Evolutionary conservation across 2,888 invertebrate genomes (phyloP), one percentile per base, ranked within the genome.

Genomic region (Ornithoptera priamus): DNA sequence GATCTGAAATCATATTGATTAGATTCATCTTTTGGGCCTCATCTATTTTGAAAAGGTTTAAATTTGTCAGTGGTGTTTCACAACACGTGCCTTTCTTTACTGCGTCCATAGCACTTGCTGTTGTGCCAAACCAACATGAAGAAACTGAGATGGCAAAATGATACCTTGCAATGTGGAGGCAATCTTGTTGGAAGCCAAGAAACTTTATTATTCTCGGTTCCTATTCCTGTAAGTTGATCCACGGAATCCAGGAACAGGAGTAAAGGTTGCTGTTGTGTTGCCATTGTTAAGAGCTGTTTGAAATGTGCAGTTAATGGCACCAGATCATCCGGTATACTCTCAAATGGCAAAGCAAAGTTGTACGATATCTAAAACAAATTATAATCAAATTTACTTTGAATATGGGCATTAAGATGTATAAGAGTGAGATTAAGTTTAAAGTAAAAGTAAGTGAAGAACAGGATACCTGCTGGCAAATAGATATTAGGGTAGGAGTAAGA

Each of bases 271-370:
- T 97, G 96, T 72, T 93, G 87, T 0, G 94, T 96, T 0, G 98
- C 98, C 85, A 96, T 94, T 10, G 97, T 96, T 71, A 99, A 89
- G 62, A 99, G 93, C 77, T 98, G 97, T 89, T 99, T 99, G 90
- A 99, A 98, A 89, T 99, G 97, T 0, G 98, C 98, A 8, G 98
- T 98, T 56, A 99, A 92, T 1, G 99, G 99, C 42, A 99, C 98
- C 77, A 99, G 90, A 85, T 99, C 99, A 80, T 98, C 98, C 0
- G 99, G 99, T 68, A 99, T 98, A 67, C 97, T 96, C 82, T 98
- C 98, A 85, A 97, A 97, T 0, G 97, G 96, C 58, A 98, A 91
- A 90, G 97, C 97, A 81, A 96, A 97, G 88, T 98, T 98, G 90
- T 98, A 98, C 0, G 97, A 97, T 75, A 97, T 96, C 97, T 97